Percentiles rank a stretch among this genome's conserved stretches.
Conservation (phyloP, 2,888 invertebrate species). For the Brachyptera putata region DNA sequence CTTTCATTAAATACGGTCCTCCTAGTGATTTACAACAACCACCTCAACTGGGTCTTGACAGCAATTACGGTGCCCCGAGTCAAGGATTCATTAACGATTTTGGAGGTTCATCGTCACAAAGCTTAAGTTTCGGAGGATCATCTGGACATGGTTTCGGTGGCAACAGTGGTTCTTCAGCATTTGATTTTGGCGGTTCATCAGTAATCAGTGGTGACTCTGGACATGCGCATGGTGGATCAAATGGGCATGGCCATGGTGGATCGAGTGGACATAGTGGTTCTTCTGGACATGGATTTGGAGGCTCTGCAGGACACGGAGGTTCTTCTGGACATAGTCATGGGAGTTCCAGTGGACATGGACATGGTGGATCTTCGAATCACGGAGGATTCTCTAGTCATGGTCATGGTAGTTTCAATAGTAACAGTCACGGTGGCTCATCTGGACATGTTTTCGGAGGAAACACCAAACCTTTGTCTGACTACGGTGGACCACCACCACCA, state of each 20-base stretch:
- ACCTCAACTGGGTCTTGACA: neutral
- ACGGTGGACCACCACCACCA: conserved; percentile 34
- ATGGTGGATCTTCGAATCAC: no score
- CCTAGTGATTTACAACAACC: neutral
- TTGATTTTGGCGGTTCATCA: no score
- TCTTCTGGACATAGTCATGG: neutral
- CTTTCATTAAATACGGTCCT: conserved; percentile 18
- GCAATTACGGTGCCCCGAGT: conserved; percentile 3
- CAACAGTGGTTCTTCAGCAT: no score
- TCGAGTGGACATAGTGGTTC: neutral
- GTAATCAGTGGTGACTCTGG: no score
- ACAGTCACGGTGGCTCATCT: neutral
- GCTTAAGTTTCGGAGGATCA: neutral
- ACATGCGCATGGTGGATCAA: neutral
- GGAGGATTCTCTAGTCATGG: no score
- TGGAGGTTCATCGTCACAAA: neutral
- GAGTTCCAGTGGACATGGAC: neutral
- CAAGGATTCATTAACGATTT: neutral
- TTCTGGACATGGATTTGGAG: neutral
- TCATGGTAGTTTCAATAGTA: neutral
- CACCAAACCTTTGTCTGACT: conserved; percentile 32
- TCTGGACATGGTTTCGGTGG: neutral
- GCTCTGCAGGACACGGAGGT: neutral
- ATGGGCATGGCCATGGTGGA: neutral
- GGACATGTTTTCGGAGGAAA: conserved; percentile 12